Evolutionary conservation across 2,113 vertebrate genomes (phyloP).

Genomic region (Cheirogaleus medius): DNA sequence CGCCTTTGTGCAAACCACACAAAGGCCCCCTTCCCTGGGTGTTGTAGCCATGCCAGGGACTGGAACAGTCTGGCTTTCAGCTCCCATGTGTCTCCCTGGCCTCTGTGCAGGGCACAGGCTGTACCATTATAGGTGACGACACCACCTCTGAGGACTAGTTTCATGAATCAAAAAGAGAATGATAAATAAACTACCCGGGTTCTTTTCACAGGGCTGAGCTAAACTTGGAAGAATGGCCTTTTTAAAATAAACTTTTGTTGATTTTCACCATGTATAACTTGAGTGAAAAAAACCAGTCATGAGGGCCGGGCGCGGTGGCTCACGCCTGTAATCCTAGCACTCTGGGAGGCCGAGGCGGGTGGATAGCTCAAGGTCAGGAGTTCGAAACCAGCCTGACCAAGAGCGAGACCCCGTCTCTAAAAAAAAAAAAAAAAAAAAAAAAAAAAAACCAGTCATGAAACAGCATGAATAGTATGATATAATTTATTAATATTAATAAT

Average conservation of each 20-base stretch:
- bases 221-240: neutral
- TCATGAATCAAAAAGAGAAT: neutral
- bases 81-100: neutral
- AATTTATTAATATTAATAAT: neutral
- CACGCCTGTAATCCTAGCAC: too few species aligned
- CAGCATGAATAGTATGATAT: neutral
- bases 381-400: too few species aligned
- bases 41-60: neutral
- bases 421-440: too few species aligned
- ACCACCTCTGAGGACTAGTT: neutral
- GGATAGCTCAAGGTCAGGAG: too few species aligned
- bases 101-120: neutral
- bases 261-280: neutral
- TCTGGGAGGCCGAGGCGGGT: too few species aligned
- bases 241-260: neutral
- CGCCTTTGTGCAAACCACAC: neutral
- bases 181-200: neutral
- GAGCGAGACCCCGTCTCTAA: too few species aligned
- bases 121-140: neutral
- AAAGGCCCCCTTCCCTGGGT: neutral
- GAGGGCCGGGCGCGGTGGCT: too few species aligned
- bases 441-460: too few species aligned
- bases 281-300: neutral
- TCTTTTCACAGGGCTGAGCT: neutral
- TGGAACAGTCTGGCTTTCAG: neutral